Conservation (phyloP, 2,113 vertebrate genomes). For the Nannospalax galili region DNA sequence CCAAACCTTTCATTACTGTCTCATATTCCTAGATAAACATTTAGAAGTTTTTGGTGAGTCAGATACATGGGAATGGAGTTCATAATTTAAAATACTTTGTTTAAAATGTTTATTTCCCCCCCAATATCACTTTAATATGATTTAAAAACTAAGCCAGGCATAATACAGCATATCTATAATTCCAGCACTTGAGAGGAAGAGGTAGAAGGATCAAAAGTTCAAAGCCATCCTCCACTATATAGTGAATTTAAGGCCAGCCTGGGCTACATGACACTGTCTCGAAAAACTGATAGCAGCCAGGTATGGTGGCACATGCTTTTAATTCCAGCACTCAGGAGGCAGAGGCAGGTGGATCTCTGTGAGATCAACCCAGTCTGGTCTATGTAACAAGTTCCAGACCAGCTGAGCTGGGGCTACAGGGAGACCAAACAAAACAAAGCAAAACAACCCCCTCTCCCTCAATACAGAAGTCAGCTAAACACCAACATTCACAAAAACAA, state of each 20-base stretch:
- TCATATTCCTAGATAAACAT: slow-evolving; percentile 93
- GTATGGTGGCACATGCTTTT: too few species aligned
- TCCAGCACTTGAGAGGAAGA: too few species aligned
- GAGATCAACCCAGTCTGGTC: too few species aligned
- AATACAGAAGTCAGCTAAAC: not conserved
- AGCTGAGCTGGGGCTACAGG: too few species aligned
- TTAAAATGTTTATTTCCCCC: slow-evolving; percentile 33
- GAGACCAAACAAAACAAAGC: not conserved
- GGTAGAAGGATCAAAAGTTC: not conserved
- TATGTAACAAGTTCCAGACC: too few species aligned
- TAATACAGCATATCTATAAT: too few species aligned
- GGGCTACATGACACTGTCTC: not conserved
- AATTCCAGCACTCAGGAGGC: too few species aligned
- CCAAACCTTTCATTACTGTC: slow-evolving; percentile 99
- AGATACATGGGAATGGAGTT: not conserved
- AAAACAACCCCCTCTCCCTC: too few species aligned
- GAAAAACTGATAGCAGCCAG: not conserved
- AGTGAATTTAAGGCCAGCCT: not conserved
- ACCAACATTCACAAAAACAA: not conserved
- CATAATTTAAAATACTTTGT: slow-evolving; percentile 25
- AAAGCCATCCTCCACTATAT: not conserved
- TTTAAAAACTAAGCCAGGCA: slow-evolving; percentile 39
- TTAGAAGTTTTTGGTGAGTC: slow-evolving; percentile 45
- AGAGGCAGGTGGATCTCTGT: too few species aligned
- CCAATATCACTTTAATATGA: slow-evolving; percentile 55